phyloP scores from a whole-genome alignment of 2,888 invertebrate genomes.

The Polietes domitor region DNA sequence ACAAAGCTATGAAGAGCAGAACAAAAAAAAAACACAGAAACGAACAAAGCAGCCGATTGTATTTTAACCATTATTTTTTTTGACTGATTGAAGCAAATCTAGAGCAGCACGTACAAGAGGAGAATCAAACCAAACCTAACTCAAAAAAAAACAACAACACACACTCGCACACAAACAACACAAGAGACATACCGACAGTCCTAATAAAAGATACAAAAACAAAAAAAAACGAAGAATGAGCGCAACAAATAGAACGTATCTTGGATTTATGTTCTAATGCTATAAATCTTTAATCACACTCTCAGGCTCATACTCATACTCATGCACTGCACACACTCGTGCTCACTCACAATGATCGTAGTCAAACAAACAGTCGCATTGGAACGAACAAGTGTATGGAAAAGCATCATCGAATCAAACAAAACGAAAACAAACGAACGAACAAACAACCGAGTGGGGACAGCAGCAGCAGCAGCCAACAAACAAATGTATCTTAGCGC shows the following conservation, averaged over 20 bases:
- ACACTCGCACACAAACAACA: background rate
- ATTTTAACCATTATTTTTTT: background rate
- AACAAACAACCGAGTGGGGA: background rate
- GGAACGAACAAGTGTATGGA: no score
- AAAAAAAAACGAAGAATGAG: background rate
- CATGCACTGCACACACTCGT: no score
- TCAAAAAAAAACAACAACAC: background rate
- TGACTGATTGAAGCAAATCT: conserved; percentile 4
- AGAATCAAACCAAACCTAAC: no score
- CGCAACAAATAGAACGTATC: background rate
- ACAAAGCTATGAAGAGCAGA: no score
- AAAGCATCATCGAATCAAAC: background rate
- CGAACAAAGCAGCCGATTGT: background rate
- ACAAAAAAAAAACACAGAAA: background rate
- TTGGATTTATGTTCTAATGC: conserved; percentile 6
- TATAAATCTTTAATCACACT: conserved; percentile 7
- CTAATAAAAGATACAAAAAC: background rate
- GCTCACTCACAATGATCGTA: no score
- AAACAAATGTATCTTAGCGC: background rate
- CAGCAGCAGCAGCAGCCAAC: background rate
- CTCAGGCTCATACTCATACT: no score
- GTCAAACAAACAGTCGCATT: background rate
- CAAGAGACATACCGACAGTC: background rate
- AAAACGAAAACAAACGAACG: no score
- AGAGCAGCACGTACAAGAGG: background rate